Evolutionary conservation across 1,140 invertebrate species (phyloP), one percentile per base, ranked within the genome.

Genomic region (Drosophila cardini): DNA sequence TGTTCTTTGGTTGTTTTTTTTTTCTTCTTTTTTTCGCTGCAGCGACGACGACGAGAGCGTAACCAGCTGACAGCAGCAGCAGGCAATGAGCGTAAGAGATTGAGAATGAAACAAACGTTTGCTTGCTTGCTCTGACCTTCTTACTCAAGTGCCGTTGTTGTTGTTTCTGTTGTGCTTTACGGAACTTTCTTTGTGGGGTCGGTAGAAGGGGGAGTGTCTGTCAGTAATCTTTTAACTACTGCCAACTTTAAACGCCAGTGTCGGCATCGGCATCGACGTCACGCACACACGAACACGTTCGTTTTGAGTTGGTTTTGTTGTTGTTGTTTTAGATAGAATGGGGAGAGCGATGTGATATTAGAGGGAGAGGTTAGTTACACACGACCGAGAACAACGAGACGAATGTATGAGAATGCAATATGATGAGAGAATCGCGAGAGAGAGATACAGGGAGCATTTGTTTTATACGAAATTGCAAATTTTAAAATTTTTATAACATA

Each of bases 121-220:
- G 64, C 21, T 60, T 15, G 53, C 32, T 53, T 26, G 4, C 21
- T 74, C 60, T 84, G 81, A 85, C 81, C 82, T 85, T 85, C 81
- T 85, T 71, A 76, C 53, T 83, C 40, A 26, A 45, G 38, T 76
- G 40, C 34, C 34, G 9, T 11, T 15, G 56, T 45, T 64, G 61
- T 50, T 34, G 26, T 38, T 52, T n/a, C 65, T 65, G 56, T 55
- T 63, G 40, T 55, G 40, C 34, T 64, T 60, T 63, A 43, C 56
- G 50, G 45, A 74, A 77, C 52, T 62, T 63, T 77, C 52, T 69
- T 56, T 52, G 61, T 71, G 58, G 70, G 38, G 36, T 26, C 21
- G 55, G 48, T 34, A 50, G 18, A 9, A 16, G 67, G 5, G 48
- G 43, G 8, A 18, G 8, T 15, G 57, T n/a, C 15, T 15, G 57